A percentile compares a stretch with the other conserved stretches of the same genome.
Conservation (phyloP, 2,113 vertebrate genomes). For the Lethenteron camtschaticum region DNA sequence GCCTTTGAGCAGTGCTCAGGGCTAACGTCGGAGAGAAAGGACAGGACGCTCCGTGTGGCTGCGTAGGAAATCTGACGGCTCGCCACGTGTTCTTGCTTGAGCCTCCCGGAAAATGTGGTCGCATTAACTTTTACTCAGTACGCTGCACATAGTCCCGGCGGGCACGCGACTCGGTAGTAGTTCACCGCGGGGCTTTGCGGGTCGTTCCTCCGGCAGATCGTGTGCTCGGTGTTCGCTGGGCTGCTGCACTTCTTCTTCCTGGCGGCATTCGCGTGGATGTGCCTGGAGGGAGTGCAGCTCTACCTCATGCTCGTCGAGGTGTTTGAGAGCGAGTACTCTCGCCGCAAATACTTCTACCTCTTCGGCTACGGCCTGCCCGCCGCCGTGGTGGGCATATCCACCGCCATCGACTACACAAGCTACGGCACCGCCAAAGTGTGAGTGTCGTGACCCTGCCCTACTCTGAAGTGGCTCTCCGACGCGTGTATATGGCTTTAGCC, state of each 20-base stretch:
- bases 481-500: neutral
- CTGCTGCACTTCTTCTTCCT: constrained; percentile 96
- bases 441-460: constrained; percentile 20
- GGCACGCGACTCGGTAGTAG: no score
- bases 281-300: constrained; percentile 86
- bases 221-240: constrained; percentile 77
- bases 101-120: no score
- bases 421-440: constrained; percentile 88
- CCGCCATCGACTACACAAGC: constrained; percentile 78
- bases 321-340: constrained; percentile 86
- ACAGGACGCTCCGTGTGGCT: no score
- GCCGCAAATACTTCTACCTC: constrained; percentile 77
- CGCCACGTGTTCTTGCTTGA: no score
- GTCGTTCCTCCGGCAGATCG: constrained; percentile 33
- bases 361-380: constrained; percentile 82
- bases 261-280: constrained; percentile 98
- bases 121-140: no score
- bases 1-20: no score
- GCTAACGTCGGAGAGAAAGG: no score
- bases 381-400: constrained; percentile 66
- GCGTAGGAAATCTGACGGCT: no score
- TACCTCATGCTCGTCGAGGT: constrained; percentile 98
- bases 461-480: neutral
- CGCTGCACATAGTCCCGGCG: no score
- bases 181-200: no score